These are phyloP conservation scores for Tinea trinotella DNA, from an alignment of 2,888 invertebrate genomes.

Conservation along the genomic window DNA sequence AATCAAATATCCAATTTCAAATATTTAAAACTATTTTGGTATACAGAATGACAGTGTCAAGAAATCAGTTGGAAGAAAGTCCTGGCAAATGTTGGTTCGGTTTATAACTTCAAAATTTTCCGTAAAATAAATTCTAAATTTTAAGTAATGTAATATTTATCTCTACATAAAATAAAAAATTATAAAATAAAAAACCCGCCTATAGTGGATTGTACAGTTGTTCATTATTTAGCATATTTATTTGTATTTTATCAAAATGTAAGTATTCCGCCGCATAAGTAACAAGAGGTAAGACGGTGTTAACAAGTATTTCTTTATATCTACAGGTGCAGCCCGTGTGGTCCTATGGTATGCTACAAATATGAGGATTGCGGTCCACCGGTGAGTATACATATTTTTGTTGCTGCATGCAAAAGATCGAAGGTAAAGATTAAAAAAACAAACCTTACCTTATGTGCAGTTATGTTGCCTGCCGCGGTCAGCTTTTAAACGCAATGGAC, in stretches of 20 bases:
- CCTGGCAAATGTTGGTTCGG: neutral
- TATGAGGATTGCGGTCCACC: conserved; percentile 67
- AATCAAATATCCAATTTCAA: neutral
- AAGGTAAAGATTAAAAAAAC: neutral
- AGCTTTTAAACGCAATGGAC: conserved; percentile 67
- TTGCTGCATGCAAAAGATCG: neutral
- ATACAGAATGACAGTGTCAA: neutral
- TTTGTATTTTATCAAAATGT: neutral
- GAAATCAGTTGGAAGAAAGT: neutral
- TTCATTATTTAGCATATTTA: neutral
- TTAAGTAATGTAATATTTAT: neutral
- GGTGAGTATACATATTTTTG: conserved; percentile 37
- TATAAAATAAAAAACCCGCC: neutral
- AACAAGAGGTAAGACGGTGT: neutral
- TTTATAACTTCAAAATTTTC: neutral
- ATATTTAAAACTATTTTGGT: neutral
- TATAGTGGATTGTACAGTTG: neutral
- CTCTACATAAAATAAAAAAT: neutral
- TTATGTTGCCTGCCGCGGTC: conserved; percentile 65
- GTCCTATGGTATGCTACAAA: conserved; percentile 65
- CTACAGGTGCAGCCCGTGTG: conserved; percentile 63
- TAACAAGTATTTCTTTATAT: too few species aligned
- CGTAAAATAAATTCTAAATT: neutral
- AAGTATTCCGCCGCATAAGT: neutral
- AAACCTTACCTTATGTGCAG: conserved; percentile 41